Evolutionary conservation across 2,888 invertebrate genomes (phyloP).

Genomic region (Melanophora roralis): DNA sequence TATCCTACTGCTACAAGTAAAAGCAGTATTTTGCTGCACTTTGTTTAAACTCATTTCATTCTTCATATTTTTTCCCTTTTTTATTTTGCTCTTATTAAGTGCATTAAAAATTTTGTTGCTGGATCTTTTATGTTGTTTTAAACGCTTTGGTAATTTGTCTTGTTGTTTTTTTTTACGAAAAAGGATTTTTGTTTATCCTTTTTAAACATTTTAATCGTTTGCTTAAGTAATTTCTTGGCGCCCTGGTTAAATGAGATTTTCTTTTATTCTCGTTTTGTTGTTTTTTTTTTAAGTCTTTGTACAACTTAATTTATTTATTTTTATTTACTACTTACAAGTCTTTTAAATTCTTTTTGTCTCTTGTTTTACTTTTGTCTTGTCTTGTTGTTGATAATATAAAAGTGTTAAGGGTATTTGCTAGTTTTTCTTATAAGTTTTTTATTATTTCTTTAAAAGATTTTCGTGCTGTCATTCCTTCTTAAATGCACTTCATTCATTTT

Average conservation of each 20-base stretch:
- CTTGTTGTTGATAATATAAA: not conserved
- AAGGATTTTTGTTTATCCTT: not conserved
- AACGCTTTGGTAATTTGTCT: not conserved
- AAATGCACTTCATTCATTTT: not conserved
- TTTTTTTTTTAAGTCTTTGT: not conserved
- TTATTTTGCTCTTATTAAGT: constrained; percentile 7
- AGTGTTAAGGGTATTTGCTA: constrained; percentile 35
- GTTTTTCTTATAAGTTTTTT: constrained; percentile 12
- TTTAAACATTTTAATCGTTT: constrained; percentile 24
- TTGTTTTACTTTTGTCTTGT: constrained; percentile 1
- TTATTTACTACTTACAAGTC: not conserved
- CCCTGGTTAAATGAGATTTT: constrained; percentile 28
- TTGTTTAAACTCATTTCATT: constrained; percentile 10
- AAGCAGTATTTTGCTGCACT: not conserved
- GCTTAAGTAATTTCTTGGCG: constrained; percentile 58
- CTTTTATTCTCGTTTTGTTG: not conserved
- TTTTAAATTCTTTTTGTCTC: constrained; percentile 2
- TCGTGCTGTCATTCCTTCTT: not conserved
- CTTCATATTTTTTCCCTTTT: not conserved
- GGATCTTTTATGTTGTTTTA: not conserved
- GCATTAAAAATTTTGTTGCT: constrained; percentile 22
- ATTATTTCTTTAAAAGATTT: not conserved
- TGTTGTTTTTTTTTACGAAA: not conserved
- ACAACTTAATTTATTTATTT: constrained; percentile 9
- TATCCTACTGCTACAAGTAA: not conserved